Base-by-base conservation (phyloP, 2,797 vertebrate species). In the Falco concolor region DNA sequence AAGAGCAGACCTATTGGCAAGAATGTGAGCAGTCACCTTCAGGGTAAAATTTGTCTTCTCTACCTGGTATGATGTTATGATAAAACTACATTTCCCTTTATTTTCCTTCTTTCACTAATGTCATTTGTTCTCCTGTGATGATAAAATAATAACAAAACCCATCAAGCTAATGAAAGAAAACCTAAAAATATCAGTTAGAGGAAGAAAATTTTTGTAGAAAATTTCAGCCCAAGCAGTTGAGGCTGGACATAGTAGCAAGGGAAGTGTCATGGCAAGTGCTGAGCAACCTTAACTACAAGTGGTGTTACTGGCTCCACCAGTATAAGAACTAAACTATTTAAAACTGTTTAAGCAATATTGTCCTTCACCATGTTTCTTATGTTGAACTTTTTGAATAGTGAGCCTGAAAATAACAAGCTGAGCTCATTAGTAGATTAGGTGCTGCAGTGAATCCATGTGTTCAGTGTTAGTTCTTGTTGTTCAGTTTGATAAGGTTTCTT, bases 361-460 rank as follows among this genome's bases (percentile, higher is more conserved):
- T 98, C 98, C 98, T 99, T 98, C 98, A 96, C 98, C 98, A 98
- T 90, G 96, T 97, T 97, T 98, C 97, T 98, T 94, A 90, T 87
- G 93, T 96, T 98, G 95, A 97, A 95, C 96, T 97, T 96, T 88
- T 91, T 96, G 97, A 98, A 97, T 91, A 97, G 97, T 42, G 13
- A 97, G 75, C 97, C 97, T 98, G 98, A 98, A 98, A 99, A 98
- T 98, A 99, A 98, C 98, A 97, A 96, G 97, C 97, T 92, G 98
- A 98, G 98, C 98, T 99, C 98, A 98, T 99, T 99, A 99, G 98
- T 98, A 98, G 98, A 99, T 99, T 98, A 99, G 98, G 98, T 98
- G 98, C 98, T 98, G 98, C 98, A 98, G 98, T 98, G 98, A 98
- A 98, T 98, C 98, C 98, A 95, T 98, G 98, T 98, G 98, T 98